phyloP scores from a whole-genome alignment of 64 coral and sea anemone species.

The Catalaphyllia jardinei region DNA sequence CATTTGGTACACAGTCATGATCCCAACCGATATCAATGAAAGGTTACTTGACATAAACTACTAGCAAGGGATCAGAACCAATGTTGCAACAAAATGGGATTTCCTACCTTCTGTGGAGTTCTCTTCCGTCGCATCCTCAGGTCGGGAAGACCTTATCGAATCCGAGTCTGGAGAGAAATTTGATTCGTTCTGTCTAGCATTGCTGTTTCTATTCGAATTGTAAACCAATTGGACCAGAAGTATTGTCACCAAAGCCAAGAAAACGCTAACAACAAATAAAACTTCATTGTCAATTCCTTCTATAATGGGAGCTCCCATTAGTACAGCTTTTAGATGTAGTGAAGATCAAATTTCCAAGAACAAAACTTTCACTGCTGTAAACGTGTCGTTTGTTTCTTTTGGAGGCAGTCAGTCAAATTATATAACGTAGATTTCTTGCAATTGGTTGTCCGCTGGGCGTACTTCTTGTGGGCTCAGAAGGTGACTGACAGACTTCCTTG shows the following conservation, averaged over 20 bases:
- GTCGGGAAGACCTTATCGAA: neutral
- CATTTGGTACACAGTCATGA: too few relatives aligned
- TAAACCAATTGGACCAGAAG: constrained; percentile 44
- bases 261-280: constrained; percentile 52
- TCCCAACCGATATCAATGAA: too few relatives aligned
- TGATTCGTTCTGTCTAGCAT: neutral
- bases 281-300: constrained; percentile 92
- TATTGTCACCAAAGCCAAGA: constrained; percentile 22
- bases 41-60: too few relatives aligned
- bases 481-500: neutral
- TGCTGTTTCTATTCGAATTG: constrained; percentile 16
- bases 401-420: neutral
- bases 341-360: neutral
- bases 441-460: neutral
- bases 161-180: neutral
- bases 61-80: too few relatives aligned
- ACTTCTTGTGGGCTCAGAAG: neutral
- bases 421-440: neutral
- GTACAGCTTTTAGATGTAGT: neutral
- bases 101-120: constrained; percentile 5
- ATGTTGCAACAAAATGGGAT: neutral
- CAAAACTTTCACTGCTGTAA: neutral
- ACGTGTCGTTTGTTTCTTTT: neutral
- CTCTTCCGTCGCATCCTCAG: neutral
- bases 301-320: constrained; percentile 52